phyloP scores from a whole-genome alignment of 2,797 vertebrate species.

The Graptemys geographica region DNA sequence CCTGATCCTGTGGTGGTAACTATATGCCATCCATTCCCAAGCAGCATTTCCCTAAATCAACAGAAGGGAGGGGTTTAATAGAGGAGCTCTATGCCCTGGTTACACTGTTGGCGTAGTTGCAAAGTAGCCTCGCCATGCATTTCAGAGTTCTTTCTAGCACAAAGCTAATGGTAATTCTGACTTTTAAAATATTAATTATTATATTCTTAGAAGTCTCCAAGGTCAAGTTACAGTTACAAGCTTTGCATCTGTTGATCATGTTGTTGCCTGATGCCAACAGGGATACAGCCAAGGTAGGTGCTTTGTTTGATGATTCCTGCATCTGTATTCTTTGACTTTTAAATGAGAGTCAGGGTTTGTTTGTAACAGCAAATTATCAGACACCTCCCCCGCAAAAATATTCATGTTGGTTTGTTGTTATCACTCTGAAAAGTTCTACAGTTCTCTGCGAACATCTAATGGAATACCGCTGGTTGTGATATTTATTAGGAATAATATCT shows the following conservation, averaged over 20 bases:
- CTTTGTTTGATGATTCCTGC: neutral
- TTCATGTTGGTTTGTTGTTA: neutral
- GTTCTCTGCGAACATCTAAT: neutral
- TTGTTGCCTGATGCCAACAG: slow-evolving; percentile 93
- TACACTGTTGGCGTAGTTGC: neutral
- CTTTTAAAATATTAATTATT: slow-evolving; percentile 52
- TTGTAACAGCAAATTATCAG: neutral
- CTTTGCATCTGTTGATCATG: slow-evolving; percentile 93
- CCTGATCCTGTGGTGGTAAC: neutral
- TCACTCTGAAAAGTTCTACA: neutral
- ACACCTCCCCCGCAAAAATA: neutral
- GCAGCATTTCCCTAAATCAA: neutral
- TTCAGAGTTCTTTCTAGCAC: neutral
- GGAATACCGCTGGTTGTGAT: neutral
- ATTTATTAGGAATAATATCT: neutral
- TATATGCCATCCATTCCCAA: neutral
- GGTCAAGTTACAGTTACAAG: slow-evolving; percentile 92
- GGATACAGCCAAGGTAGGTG: slow-evolving; percentile 90
- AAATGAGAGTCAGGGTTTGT: neutral
- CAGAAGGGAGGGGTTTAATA: neutral
- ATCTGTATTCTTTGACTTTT: slow-evolving; percentile 6
- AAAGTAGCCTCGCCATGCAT: neutral
- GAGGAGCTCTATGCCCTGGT: neutral
- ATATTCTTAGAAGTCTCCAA: slow-evolving; percentile 87
- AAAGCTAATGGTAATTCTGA: neutral